Evolutionary conservation across 2,888 invertebrate species (phyloP).

Genomic region (Drosophila conformis): DNA sequence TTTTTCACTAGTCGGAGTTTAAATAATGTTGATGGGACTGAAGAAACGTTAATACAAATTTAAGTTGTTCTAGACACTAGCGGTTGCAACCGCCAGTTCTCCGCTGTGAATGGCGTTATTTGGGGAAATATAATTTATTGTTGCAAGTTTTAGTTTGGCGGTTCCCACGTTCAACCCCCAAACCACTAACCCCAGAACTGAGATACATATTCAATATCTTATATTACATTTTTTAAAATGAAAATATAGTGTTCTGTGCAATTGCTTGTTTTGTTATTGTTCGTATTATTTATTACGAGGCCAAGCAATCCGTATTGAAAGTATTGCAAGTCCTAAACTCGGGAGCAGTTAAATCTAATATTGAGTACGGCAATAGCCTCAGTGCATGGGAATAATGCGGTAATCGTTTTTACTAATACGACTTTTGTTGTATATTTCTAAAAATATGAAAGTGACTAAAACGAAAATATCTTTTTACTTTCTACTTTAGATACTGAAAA

Average conservation of each 20-base stretch:
- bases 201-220: no score
- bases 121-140: no score
- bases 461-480: constrained; percentile 7
- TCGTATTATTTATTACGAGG: background rate
- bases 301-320: background rate
- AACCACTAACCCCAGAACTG: no score
- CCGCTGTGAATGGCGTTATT: no score
- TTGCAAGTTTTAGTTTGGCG: no score
- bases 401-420: constrained; percentile 1
- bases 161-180: no score
- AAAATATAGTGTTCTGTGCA: background rate
- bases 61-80: no score
- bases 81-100: no score
- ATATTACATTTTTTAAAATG: no score
- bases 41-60: no score
- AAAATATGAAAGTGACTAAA: constrained; percentile 5
- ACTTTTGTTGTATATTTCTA: background rate
- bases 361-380: background rate
- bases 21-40: no score
- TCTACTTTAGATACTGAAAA: constrained; percentile 97
- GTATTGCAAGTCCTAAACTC: background rate
- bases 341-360: background rate
- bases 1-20: no score
- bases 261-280: background rate
- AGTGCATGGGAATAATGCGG: constrained; percentile 5